Conservation (phyloP, 1,140 invertebrate genomes). For the Megathymus violae region DNA sequence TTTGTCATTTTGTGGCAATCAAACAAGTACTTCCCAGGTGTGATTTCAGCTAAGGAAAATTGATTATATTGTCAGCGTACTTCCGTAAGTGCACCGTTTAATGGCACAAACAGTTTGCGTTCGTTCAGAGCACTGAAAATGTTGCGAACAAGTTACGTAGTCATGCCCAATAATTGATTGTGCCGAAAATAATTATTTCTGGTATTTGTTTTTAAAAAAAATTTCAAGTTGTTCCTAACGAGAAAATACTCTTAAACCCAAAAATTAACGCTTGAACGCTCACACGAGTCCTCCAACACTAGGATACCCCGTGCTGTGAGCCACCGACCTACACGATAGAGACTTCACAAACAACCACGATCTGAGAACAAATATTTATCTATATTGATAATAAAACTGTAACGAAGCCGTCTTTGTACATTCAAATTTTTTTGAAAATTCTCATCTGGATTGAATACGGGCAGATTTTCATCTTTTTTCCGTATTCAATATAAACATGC, state of each 20-base stretch:
- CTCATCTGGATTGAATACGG: constrained; percentile 48
- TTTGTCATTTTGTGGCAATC: no score
- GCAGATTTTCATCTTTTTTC: constrained; percentile 43
- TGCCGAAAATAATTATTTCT: not conserved
- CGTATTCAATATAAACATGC: constrained; percentile 65
- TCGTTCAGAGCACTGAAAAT: constrained; percentile 29
- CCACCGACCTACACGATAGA: no score
- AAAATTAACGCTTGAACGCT: no score
- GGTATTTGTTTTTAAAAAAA: no score
- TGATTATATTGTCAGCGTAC: constrained; percentile 61
- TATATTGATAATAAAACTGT: no score
- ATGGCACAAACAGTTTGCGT: constrained; percentile 51
- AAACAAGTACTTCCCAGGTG: constrained; percentile 38
- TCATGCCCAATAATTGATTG: not conserved
- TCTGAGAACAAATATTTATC: no score
- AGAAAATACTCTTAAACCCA: not conserved
- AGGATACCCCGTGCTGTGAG: no score
- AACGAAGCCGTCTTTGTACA: no score
- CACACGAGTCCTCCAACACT: no score
- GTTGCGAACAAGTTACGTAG: constrained; percentile 8
- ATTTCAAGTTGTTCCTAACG: no score
- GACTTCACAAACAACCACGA: no score
- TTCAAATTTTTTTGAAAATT: no score
- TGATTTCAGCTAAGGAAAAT: constrained; percentile 72
- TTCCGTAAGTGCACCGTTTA: constrained; percentile 47